These are phyloP conservation scores for Molossus alvarezi DNA, from an alignment of 2,797 vertebrate species.

Conservation along the genomic window DNA sequence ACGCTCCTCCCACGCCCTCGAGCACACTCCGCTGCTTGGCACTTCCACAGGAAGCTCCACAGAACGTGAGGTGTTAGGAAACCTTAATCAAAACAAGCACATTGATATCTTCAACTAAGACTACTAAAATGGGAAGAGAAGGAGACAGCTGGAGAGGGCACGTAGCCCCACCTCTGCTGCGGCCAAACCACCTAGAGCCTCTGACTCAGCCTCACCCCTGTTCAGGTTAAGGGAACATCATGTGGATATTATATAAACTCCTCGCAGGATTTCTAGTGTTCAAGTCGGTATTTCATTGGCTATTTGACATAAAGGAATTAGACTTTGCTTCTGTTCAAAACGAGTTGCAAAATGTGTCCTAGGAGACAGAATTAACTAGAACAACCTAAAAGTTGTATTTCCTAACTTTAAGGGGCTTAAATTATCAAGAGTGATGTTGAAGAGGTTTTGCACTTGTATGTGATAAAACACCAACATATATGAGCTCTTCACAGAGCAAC, in stretches of 20 bases:
- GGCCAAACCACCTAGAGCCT: background rate
- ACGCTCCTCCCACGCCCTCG: background rate
- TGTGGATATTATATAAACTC: background rate
- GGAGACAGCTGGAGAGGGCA: background rate
- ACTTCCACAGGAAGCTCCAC: background rate
- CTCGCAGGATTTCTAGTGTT: background rate
- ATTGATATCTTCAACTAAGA: background rate
- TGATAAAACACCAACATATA: slow-evolving; percentile 68
- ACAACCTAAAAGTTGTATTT: slow-evolving; percentile 40
- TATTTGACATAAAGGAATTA: background rate
- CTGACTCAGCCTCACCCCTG: background rate
- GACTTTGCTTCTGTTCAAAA: background rate
- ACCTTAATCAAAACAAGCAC: background rate
- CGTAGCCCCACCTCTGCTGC: background rate
- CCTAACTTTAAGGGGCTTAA: background rate
- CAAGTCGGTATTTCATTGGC: background rate
- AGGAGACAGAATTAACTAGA: slow-evolving; percentile 23
- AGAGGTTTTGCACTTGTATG: slow-evolving; percentile 63
- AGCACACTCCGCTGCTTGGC: background rate
- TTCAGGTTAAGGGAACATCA: background rate
- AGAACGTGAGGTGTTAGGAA: background rate
- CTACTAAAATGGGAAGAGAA: background rate
- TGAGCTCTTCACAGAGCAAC: slow-evolving; percentile 61
- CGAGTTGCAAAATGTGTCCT: background rate
- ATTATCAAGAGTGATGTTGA: background rate